Evolutionary conservation across 2,113 vertebrate genomes (phyloP).

Genomic region (Xyliphius kryptos): DNA sequence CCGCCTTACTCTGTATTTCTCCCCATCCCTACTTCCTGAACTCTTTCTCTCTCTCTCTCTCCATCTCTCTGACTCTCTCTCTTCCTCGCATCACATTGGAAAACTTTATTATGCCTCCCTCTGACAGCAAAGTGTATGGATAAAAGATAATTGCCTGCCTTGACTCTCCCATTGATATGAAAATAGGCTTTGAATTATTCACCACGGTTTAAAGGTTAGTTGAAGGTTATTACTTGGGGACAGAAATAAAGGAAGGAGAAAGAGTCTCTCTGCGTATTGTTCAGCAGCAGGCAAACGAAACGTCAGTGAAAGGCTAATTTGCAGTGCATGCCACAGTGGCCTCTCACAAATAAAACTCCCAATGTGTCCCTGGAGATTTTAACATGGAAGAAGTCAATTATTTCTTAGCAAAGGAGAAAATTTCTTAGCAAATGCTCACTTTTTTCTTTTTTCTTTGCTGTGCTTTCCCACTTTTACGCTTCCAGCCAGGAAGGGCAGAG

Average conservation of each 20-base stretch:
- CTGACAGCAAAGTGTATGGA: constrained; percentile 86
- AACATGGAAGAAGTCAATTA: constrained; percentile 81
- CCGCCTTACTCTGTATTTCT: too few relatives aligned
- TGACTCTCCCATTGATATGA: constrained; percentile 90
- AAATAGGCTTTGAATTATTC: constrained; percentile 92
- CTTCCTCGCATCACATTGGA: constrained; percentile 74
- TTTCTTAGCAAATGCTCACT: constrained; percentile 59
- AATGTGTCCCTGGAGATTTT: constrained; percentile 80
- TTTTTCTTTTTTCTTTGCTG: constrained; percentile 47
- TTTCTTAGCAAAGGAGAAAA: constrained; percentile 89
- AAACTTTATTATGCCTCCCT: constrained; percentile 86
- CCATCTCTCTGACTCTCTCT: constrained; percentile 50
- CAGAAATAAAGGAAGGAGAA: constrained; percentile 46
- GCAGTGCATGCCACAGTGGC: constrained; percentile 67
- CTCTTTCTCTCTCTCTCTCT: too few relatives aligned
- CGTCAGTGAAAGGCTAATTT: constrained; percentile 80
- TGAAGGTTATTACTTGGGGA: constrained; percentile 90
- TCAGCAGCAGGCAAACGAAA: constrained; percentile 70
- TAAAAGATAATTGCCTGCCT: constrained; percentile 97
- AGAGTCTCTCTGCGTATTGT: constrained; percentile 57
- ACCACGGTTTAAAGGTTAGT: constrained; percentile 90
- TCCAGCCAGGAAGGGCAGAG: constrained; percentile 47
- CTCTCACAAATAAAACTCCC: constrained; percentile 71
- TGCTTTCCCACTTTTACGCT: constrained; percentile 39
- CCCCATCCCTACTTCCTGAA: too few relatives aligned